phyloP scores from a whole-genome alignment of 2,888 invertebrate species.

The Cyclophora punctaria region DNA sequence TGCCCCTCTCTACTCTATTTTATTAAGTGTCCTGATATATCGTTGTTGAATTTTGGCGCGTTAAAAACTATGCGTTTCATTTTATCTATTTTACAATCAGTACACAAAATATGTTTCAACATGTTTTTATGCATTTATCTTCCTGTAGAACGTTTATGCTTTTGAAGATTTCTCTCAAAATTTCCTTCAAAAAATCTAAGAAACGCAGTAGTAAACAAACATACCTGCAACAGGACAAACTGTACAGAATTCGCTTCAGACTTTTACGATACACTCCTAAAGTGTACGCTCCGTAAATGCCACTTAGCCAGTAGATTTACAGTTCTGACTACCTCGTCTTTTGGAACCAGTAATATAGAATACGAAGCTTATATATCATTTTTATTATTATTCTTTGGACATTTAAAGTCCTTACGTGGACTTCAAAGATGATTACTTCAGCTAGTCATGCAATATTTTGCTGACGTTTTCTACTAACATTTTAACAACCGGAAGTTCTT shows the following conservation, averaged over 20 bases:
- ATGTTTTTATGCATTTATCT: no score
- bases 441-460: no score
- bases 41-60: slow-evolving; percentile 8
- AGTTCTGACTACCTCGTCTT: slow-evolving; percentile 35
- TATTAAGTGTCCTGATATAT: slow-evolving; percentile 22
- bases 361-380: neutral
- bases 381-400: neutral
- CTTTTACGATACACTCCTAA: slow-evolving; percentile 65
- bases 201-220: neutral
- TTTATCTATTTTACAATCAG: no score
- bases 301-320: slow-evolving; percentile 66
- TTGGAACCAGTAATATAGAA: neutral
- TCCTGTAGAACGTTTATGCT: no score
- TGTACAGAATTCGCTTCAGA: slow-evolving; percentile 32
- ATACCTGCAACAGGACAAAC: slow-evolving; percentile 1
- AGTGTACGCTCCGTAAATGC: slow-evolving; percentile 68
- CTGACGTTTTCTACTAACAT: no score
- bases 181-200: no score
- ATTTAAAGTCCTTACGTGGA: neutral
- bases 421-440: no score
- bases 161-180: no score
- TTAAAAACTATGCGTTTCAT: no score
- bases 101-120: no score
- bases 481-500: no score
- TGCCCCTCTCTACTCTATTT: slow-evolving; percentile 24